These are phyloP conservation scores for Himalopsyche phryganea DNA, from an alignment of 1,140 invertebrate genomes.

Conservation along the genomic window DNA sequence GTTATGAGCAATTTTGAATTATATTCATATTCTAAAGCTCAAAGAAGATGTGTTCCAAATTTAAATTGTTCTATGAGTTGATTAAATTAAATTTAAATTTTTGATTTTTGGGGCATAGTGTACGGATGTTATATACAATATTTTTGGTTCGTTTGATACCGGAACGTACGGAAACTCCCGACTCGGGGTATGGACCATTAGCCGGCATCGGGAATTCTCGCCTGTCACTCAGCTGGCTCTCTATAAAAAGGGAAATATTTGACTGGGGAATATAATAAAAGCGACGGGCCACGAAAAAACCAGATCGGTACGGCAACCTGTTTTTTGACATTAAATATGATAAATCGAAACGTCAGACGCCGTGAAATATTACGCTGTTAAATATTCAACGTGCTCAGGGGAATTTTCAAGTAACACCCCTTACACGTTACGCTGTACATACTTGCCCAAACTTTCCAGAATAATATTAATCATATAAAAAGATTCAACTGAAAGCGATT, in stretches of 20 bases:
- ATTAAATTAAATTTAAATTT: too few species aligned
- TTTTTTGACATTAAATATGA: conserved; percentile 36
- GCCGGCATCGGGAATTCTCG: conserved; percentile 23
- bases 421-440: background rate
- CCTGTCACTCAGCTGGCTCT: conserved; percentile 26
- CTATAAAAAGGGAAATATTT: conserved; percentile 29
- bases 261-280: conserved; percentile 34
- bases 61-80: too few species aligned
- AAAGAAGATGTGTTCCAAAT: too few species aligned
- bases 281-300: conserved; percentile 25
- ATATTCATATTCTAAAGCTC: too few species aligned
- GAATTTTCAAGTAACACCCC: conserved; percentile 1
- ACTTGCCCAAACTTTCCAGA: too few species aligned
- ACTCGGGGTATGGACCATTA: conserved; percentile 17
- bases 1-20: too few species aligned
- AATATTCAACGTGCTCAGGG: background rate
- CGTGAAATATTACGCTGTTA: conserved; percentile 4
- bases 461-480: too few species aligned
- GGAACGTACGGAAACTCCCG: conserved; percentile 11
- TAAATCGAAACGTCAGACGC: conserved; percentile 16
- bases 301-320: conserved; percentile 26
- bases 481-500: too few species aligned
- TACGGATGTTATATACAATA: background rate
- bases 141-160: conserved; percentile 4
- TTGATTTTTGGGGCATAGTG: too few species aligned